Percentiles rank a stretch among this genome's conserved stretches.
Conservation (phyloP, 2,888 invertebrate species). For the Dicyrtomina minuta region DNA sequence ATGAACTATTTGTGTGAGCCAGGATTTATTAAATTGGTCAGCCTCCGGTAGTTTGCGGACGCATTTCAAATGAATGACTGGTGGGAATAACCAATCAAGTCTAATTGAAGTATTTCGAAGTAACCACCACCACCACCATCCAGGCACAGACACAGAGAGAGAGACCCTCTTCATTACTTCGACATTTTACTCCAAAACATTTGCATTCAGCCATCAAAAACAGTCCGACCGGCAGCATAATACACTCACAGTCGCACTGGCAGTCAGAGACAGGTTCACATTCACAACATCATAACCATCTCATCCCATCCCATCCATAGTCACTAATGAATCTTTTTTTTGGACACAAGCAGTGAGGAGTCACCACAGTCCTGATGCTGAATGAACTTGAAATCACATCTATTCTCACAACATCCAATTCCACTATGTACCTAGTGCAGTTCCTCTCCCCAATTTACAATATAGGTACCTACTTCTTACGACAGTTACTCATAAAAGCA, state of each 20-base stretch:
- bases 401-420: too few relatives aligned
- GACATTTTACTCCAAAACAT: neutral
- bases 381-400: too few relatives aligned
- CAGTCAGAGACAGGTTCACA: neutral
- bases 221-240: neutral
- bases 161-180: slow-evolving; percentile 14
- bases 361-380: too few relatives aligned
- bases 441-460: too few relatives aligned
- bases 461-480: too few relatives aligned
- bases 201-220: neutral
- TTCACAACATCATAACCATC: neutral
- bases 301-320: too few relatives aligned
- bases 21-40: slow-evolving; percentile 33
- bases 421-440: too few relatives aligned
- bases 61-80: slow-evolving; percentile 30
- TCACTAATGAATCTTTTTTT: too few relatives aligned
- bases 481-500: too few relatives aligned
- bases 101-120: slow-evolving; percentile 16
- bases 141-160: too few relatives aligned
- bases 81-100: slow-evolving; percentile 16
- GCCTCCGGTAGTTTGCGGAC: slow-evolving; percentile 22
- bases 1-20: slow-evolving; percentile 16
- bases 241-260: neutral
- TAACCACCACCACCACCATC: too few relatives aligned
- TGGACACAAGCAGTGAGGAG: too few relatives aligned